Base-by-base conservation (phyloP, 1,140 invertebrate genomes). In the Bilobella aurantiaca region DNA sequence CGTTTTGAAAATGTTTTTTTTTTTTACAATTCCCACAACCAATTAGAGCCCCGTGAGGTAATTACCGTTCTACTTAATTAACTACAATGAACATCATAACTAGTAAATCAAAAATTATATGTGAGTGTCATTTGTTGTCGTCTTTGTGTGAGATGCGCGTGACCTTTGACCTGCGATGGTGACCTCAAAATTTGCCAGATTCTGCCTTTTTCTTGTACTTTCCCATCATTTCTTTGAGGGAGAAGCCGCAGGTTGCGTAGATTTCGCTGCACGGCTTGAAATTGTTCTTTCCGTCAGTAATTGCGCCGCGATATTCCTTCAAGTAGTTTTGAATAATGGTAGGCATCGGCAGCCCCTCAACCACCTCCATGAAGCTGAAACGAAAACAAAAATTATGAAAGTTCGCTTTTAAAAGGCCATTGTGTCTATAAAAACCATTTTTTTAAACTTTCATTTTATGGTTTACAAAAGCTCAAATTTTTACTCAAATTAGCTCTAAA, bases 261-360 rank as follows among this genome's bases (percentile, higher is more conserved):
- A 62, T 29, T 16, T 59, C 23, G 14, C n/a, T 59, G 56, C 71
- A 72, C 31, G 63, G 57, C 58, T 68, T 68, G 5, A 49, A 53
- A 8, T 65, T 49, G 31, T 66, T 69, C 25, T 63, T 68, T 2
- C 66, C 71, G 59, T 69, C 56, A 23, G 23, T 66, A 49, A 72
- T 68, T 32, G 71, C 71, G 12, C 68, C 66, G 27, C 66, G 65
- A 58, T 69, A 69, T 30, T 72, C 62, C 64, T 64, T 70, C 66
- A 72, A 53, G 62, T 72, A 72, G n/a, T n/a, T 58, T 21, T 68
- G 66, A 42, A 72, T 69, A 1, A 72, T 29, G 28, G n/a, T 27
- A 30, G 71, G 71, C 59, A 72, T 69, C 14, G 71, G 71, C 1
- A 72, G 34, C 42, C 62, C 68, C 58, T 72, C 59, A 28, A 72